A percentile compares a stretch with the other conserved stretches of the same genome.
These are phyloP conservation scores for human (Homo sapiens) DNA, from an alignment of 2,113 vertebrate species.

Conservation along the genomic window GRCh38 chr17:41706001-41706500, in stretches of 20 bases:
- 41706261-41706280: background rate
- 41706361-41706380: background rate
- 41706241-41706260: background rate
- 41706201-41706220: too few species aligned
- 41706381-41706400: background rate
- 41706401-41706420: background rate
- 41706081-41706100: background rate
- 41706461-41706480: background rate
- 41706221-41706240: background rate
- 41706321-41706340: background rate
- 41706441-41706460: background rate
- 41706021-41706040: background rate
- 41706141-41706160: background rate
- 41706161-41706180: background rate
- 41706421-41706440: accelerated
- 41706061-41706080: background rate
- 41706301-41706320: background rate
- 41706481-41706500: background rate
- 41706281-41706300: background rate
- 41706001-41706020: accelerated
- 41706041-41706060: background rate
- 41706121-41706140: background rate
- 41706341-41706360: too few species aligned
- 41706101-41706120: background rate
- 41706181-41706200: too few species aligned